Conservation (phyloP, 2,888 invertebrate genomes). For the Eutolmus rufibarbis region DNA sequence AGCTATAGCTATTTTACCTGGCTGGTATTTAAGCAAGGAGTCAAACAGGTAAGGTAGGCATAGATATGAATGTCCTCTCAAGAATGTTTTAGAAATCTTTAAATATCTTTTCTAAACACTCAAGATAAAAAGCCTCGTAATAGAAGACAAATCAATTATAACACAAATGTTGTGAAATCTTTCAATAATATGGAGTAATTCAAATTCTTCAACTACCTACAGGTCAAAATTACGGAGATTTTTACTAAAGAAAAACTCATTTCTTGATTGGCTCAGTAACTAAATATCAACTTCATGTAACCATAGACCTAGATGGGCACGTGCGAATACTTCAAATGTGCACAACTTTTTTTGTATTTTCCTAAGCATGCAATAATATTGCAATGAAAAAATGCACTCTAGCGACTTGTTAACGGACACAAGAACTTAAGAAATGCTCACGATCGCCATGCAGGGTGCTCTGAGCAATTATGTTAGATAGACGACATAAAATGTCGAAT, state of each 20-base stretch:
- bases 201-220: background rate
- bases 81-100: background rate
- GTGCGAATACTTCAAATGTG: background rate
- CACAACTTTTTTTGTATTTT: background rate
- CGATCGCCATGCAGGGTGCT: background rate
- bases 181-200: background rate
- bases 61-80: background rate
- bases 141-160: background rate
- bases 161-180: background rate
- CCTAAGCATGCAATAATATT: background rate
- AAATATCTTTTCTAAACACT: background rate
- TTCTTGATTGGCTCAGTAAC: background rate
- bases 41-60: too few relatives aligned
- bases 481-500: background rate
- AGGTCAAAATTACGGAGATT: background rate
- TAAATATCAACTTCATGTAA: background rate
- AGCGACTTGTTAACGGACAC: background rate
- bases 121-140: background rate
- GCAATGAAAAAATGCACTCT: background rate
- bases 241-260: background rate
- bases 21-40: too few relatives aligned
- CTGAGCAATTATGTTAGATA: background rate
- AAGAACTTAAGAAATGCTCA: background rate
- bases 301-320: background rate
- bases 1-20: too few relatives aligned